Base-by-base conservation (phyloP, 2,888 invertebrate genomes). In the Drosophila sordidula region DNA sequence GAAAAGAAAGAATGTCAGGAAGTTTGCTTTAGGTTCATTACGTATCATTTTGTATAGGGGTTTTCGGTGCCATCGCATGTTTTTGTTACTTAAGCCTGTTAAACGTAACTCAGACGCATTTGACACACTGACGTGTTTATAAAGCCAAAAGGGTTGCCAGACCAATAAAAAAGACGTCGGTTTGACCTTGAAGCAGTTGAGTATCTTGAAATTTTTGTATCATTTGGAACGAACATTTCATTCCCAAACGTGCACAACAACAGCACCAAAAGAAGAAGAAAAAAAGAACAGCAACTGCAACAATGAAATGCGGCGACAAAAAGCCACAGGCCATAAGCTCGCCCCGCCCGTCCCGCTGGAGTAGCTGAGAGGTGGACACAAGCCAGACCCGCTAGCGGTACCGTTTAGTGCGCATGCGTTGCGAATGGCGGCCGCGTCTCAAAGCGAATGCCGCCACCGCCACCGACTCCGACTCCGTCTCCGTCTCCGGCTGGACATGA, bases 351-450 rank as follows among this genome's bases (percentile, higher is more conserved):
- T 16, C 9, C 38, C n/a, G 16, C 16, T 9, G 25, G 34, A 22
- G 16, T 46, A 26, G 0, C 38, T 12, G 38, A 22, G 32, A 44
- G 55, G 38, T 63, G 42, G 38, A 54, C 36, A 65, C 65, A 70
- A 58, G 52, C 44, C 70, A 62, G 75, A 70, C 63, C 82, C 80
- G 82, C 79, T 79, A 90, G 90, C 90, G 91, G 91, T 91, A 90
- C 91, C 91, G 90, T 90, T 90, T 90, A 90, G 90, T 90, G 86
- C 84, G 90, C 90, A 91, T 90, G 91, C 90, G 91, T 90, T 87
- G 76, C 90, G 87, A 91, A 90, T 90, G 90, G 89, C 84, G 82
- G 88, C 61, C 68, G 82, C 79, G 80, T 75, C 85, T 82, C 90
- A 91, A 90, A 90, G 90, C 70, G 75, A 78, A 87, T 82, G 90